Conservation (phyloP, 2,797 vertebrate species). For the Thalassophryne amazonica region DNA sequence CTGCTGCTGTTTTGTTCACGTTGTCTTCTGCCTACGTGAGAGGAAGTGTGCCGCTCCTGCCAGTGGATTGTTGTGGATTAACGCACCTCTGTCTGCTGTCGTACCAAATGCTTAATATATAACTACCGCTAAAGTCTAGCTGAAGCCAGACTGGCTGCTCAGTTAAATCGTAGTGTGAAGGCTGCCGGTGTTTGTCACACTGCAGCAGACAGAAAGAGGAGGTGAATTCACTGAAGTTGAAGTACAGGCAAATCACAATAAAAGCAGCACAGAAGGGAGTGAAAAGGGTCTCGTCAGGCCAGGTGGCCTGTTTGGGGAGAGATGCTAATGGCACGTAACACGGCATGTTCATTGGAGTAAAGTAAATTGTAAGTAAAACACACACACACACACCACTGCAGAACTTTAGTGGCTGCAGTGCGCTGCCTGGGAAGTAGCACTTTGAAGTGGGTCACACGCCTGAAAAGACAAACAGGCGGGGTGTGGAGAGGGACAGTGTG, state of each 20-base stretch:
- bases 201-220: constrained; percentile 25
- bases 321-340: constrained; percentile 42
- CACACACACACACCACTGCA: constrained; percentile 31
- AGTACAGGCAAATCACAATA: constrained; percentile 9
- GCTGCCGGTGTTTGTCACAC: constrained; percentile 29
- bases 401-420: constrained; percentile 41
- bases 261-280: constrained; percentile 20
- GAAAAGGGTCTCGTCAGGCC: constrained; percentile 28
- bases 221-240: constrained; percentile 26
- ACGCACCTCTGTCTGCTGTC: constrained; percentile 51
- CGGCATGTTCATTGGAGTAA: constrained; percentile 72
- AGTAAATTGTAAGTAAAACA: constrained; percentile 67
- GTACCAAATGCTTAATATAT: constrained; percentile 60
- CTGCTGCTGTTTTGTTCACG: constrained; percentile 60
- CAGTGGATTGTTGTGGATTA: constrained; percentile 75
- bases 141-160: constrained; percentile 14
- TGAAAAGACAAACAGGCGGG: constrained; percentile 52
- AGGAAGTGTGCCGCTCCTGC: constrained; percentile 81
- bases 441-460: constrained; percentile 68
- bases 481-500: not conserved
- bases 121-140: constrained; percentile 39
- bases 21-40: constrained; percentile 58
- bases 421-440: constrained; percentile 36
- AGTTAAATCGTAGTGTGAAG: constrained; percentile 18
- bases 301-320: constrained; percentile 38